These are phyloP conservation scores for Sphinx pinastri DNA, from an alignment of 2,888 invertebrate species.

Conservation along the genomic window DNA sequence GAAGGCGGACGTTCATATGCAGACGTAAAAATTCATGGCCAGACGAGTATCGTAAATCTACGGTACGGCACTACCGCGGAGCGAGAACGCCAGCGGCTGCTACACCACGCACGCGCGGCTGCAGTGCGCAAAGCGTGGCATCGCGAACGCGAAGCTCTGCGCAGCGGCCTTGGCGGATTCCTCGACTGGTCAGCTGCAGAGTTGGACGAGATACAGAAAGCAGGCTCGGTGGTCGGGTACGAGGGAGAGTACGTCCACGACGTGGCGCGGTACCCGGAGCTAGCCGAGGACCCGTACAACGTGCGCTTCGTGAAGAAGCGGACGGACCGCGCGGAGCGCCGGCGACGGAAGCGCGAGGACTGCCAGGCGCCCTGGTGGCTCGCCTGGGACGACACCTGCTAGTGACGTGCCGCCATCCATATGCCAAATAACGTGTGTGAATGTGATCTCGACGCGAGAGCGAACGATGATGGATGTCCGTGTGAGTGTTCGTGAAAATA, in stretches of 20 bases:
- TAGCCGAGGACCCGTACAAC: slow-evolving; percentile 98
- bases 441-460: slow-evolving; percentile 65
- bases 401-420: slow-evolving; percentile 79
- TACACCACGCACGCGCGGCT: slow-evolving; percentile 94
- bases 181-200: slow-evolving; percentile 95
- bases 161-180: slow-evolving; percentile 89
- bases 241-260: slow-evolving; percentile 97
- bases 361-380: slow-evolving; percentile 80
- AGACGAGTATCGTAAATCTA: slow-evolving; percentile 95
- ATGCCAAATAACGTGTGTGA: slow-evolving; percentile 79
- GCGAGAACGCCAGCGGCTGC: slow-evolving; percentile 93
- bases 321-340: slow-evolving; percentile 87
- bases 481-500: slow-evolving; percentile 69
- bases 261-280: slow-evolving; percentile 94
- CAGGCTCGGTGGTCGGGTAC: slow-evolving; percentile 92
- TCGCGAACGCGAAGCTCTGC: slow-evolving; percentile 93
- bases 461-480: slow-evolving; percentile 70
- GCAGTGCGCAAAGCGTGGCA: slow-evolving; percentile 97
- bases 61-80: slow-evolving; percentile 97
- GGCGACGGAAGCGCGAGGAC: slow-evolving; percentile 87
- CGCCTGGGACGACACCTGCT: slow-evolving; percentile 75
- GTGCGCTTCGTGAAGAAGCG: slow-evolving; percentile 94
- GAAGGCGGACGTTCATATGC: slow-evolving; percentile 91
- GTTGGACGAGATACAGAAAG: slow-evolving; percentile 93
- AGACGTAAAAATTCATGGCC: slow-evolving; percentile 95